phyloP scores from a whole-genome alignment of 2,888 invertebrate species.

The Eurytoma adleriae region DNA sequence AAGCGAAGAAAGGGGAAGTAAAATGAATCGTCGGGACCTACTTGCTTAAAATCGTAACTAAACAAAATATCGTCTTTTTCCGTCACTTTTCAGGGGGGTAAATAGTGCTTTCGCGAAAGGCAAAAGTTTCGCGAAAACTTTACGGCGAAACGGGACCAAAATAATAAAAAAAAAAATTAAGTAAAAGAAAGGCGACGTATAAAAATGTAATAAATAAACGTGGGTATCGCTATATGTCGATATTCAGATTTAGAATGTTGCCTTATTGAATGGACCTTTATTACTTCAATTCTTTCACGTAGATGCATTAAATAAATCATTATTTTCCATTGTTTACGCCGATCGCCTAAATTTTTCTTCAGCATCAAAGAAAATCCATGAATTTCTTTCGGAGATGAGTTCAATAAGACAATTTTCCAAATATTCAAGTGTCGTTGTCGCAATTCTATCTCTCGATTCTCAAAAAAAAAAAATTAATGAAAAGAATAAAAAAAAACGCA shows the following conservation, averaged over 20 bases:
- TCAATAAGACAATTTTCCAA: conserved; percentile 21
- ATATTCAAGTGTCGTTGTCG: neutral
- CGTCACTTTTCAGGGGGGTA: conserved; percentile 38
- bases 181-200: too few relatives aligned
- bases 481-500: conserved; percentile 59
- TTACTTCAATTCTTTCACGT: neutral
- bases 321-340: neutral
- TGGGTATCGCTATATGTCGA: neutral
- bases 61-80: conserved; percentile 32
- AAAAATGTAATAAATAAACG: neutral
- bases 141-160: conserved; percentile 69
- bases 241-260: neutral
- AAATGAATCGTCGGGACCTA: conserved; percentile 41
- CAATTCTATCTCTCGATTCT: conserved; percentile 61
- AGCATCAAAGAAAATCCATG: neutral
- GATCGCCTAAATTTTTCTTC: neutral
- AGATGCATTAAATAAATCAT: neutral
- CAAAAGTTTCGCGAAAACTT: conserved; percentile 67
- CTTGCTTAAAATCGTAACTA: conserved; percentile 31
- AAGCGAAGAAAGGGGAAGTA: conserved; percentile 1
- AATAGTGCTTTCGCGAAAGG: conserved; percentile 58
- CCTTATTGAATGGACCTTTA: neutral
- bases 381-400: neutral
- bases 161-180: conserved; percentile 39
- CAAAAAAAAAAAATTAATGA: conserved; percentile 54